Percentiles rank a stretch among this genome's conserved stretches.
Evolutionary conservation across 2,797 vertebrate species (phyloP).

Genomic region (Sebastes matsubarae): DNA sequence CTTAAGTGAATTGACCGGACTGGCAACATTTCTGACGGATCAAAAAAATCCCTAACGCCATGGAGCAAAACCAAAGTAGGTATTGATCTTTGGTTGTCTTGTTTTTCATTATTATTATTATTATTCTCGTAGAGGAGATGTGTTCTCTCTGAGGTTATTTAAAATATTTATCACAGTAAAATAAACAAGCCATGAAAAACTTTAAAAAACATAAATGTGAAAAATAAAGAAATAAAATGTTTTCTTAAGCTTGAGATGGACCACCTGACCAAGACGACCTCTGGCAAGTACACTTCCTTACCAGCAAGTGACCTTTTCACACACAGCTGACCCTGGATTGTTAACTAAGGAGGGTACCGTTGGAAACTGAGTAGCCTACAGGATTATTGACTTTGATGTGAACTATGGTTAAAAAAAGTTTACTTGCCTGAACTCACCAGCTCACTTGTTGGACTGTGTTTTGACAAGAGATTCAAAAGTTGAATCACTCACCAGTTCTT

Average conservation of each 20-base stretch:
- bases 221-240: background rate
- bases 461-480: background rate
- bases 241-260: background rate
- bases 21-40: background rate
- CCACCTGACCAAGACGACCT: background rate
- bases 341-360: background rate
- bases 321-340: background rate
- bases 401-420: background rate
- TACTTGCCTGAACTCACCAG: background rate
- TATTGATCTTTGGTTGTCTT: background rate
- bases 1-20: background rate
- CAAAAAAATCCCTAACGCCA: background rate
- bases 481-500: background rate
- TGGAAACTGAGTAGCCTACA: background rate
- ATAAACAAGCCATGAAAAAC: constrained; percentile 1
- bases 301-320: background rate
- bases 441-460: background rate
- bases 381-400: background rate
- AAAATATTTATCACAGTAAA: constrained; percentile 11
- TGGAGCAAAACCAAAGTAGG: background rate
- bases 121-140: background rate
- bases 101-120: background rate
- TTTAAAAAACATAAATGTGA: background rate
- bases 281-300: background rate
- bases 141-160: background rate